Evolutionary conservation across 2,888 invertebrate species (phyloP), one percentile per base, ranked within the genome.

Genomic region (Ennomos fuscantarius): DNA sequence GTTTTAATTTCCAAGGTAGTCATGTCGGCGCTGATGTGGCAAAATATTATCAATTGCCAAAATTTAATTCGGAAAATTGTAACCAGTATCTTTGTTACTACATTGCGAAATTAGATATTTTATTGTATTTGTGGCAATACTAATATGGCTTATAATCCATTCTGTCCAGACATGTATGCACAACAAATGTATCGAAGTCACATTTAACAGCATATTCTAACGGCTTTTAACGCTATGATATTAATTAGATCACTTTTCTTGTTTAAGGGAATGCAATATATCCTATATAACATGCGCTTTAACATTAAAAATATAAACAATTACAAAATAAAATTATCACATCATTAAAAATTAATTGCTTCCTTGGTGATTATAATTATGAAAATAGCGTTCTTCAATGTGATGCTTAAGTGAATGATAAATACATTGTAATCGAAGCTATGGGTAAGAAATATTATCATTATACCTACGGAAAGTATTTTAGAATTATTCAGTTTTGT

Each of bases 401-500:
- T 39, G 15, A 39, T 52, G 44, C 15, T 8, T 45, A 48, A 34
- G 32, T 35, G 24, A 42, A 40, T 39, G 9, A 15, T 37, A 10
- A 24, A 32, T 12, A 9, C 8, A 34, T 42, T 42, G 8, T 40
- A 46, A 41, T 35, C 35, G 3, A 24, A 41, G 34, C 13, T n/a
- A 11, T 40, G 11, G 15, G 52, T 24, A 40, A 35, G 36, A 42
- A 3, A 45, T 59, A 68, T 63, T 24, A 24, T 65, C 63, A 62
- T 49, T 48, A 61, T 56, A 48, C 24, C 24, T 6, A 6, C 58
- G 54, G 52, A 51, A 55, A 58, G 60, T 56, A 60, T 66, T 70
- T 74, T 68, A 76, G 72, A 74, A 71, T 69, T 73, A 62, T 64
- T 70, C 55, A 59, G 70, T 75, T 72, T 69, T 70, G 65, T 70